Evolutionary conservation across 2,888 invertebrate genomes (phyloP), one percentile per base, ranked within the genome.

Genomic region (Protodeltote pygarga): DNA sequence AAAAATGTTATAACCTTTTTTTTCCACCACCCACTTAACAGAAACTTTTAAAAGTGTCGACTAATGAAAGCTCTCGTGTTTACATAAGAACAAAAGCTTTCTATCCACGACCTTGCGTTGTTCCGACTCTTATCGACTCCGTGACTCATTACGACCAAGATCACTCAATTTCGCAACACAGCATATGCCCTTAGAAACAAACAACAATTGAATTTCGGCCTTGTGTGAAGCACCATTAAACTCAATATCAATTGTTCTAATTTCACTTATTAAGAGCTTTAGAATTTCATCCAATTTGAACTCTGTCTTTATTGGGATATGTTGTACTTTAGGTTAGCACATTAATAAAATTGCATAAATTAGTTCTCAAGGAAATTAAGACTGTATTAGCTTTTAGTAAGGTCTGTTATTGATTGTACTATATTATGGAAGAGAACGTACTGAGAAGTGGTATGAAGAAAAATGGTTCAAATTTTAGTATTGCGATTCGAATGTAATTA

Each of bases 101-200:
- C 79, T 73, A 73, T 59, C 57, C 48, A 49, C 70, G 75, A 76
- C 80, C 79, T 80, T 77, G 76, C 57, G 57, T 33, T 49, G n/a
- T n/a, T n/a, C n/a, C n/a, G 53, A 60, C 42, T 60, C 35, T 63
- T 53, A 63, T 13, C 60, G 61, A 64, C 28, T 34, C 52, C 68
- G 67, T 75, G 75, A 75, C 52, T 71, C 73, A 75, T 62, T 57
- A 64, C 40, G 13, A 34, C 52, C 51, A 39, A 32, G 39, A 61
- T 45, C 35, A 39, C 21, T 27, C 11, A 42, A 42, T 75, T 73
- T 74, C 76, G 66, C 65, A 74, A 75, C 49, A 55, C 45, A 49
- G 42, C 33, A 35, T 33, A 44, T 69, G 60, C 64, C 69, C 60
- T 69, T 59, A 65, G 16, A 27, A 11, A 17, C 31, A 8, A 38